These are phyloP conservation scores for Cheirogaleus medius DNA, from an alignment of 2,113 vertebrate species.

Conservation along the genomic window DNA sequence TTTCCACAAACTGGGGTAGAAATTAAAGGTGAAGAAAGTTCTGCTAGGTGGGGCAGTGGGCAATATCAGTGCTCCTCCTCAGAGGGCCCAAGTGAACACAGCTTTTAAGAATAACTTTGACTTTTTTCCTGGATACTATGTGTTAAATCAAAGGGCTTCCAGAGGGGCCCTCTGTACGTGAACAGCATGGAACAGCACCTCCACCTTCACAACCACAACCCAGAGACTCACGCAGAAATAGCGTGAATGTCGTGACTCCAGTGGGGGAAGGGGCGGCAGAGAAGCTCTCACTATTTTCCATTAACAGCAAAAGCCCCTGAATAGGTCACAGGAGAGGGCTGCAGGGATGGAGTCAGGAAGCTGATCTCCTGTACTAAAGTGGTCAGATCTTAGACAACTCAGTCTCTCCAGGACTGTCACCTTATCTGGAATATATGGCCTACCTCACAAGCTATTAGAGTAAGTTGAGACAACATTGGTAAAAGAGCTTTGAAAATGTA, in stretches of 20 bases:
- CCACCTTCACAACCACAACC: neutral
- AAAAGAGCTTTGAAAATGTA: neutral
- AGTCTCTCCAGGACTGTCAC: neutral
- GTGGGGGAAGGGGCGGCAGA: neutral
- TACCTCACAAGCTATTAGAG: neutral
- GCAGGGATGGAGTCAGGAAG: neutral
- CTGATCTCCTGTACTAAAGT: neutral
- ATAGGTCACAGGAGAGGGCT: neutral
- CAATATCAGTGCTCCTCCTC: neutral
- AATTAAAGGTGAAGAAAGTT: conserved; percentile 47
- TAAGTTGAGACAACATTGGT: neutral
- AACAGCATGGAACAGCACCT: neutral
- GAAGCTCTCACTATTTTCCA: neutral
- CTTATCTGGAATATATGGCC: neutral
- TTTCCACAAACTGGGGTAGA: neutral
- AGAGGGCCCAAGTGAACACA: neutral
- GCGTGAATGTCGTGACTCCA: neutral
- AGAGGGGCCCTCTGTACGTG: accelerated
- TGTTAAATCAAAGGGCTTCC: neutral
- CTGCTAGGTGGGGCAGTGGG: neutral
- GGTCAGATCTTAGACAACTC: neutral
- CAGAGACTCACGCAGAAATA: neutral
- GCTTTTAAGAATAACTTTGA: neutral
- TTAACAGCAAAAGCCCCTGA: neutral
- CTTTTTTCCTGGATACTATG: neutral